phyloP scores from a whole-genome alignment of 2,113 vertebrate genomes.

The Engystomops pustulosus region DNA sequence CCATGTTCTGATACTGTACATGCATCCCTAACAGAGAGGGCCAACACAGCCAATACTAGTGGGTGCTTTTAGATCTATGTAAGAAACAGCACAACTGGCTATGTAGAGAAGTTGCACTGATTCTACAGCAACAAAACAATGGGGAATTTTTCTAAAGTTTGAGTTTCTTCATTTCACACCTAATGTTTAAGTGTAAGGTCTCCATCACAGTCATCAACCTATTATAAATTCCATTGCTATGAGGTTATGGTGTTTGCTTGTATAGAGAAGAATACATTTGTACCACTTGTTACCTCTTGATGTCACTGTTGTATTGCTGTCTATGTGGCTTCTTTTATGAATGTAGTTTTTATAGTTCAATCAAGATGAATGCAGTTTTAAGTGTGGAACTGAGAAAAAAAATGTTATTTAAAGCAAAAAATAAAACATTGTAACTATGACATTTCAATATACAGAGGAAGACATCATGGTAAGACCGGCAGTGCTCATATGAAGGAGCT shows the following conservation, averaged over 20 bases:
- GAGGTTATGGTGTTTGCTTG: too few relatives aligned
- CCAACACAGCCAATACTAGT: neutral
- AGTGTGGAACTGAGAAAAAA: too few relatives aligned
- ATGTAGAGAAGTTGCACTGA: neutral
- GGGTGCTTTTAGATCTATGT: neutral
- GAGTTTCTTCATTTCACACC: too few relatives aligned
- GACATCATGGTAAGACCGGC: neutral
- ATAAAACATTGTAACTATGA: neutral
- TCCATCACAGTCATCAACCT: too few relatives aligned
- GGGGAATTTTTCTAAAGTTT: too few relatives aligned
- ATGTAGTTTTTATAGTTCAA: too few relatives aligned
- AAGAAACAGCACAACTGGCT: neutral
- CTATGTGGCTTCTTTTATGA: neutral
- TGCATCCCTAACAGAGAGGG: too few relatives aligned
- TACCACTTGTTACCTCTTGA: constrained; percentile 2
- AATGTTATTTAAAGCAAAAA: neutral
- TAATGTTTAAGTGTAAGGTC: too few relatives aligned
- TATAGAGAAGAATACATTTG: neutral
- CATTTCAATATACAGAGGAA: neutral
- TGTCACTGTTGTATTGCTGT: constrained; percentile 27
- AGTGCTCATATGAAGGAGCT: neutral
- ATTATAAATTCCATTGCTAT: too few relatives aligned
- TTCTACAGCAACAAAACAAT: neutral
- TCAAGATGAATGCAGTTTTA: too few relatives aligned
- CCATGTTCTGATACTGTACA: too few relatives aligned